phyloP scores from a whole-genome alignment of 2,888 invertebrate species.

The Octodonta nipae region DNA sequence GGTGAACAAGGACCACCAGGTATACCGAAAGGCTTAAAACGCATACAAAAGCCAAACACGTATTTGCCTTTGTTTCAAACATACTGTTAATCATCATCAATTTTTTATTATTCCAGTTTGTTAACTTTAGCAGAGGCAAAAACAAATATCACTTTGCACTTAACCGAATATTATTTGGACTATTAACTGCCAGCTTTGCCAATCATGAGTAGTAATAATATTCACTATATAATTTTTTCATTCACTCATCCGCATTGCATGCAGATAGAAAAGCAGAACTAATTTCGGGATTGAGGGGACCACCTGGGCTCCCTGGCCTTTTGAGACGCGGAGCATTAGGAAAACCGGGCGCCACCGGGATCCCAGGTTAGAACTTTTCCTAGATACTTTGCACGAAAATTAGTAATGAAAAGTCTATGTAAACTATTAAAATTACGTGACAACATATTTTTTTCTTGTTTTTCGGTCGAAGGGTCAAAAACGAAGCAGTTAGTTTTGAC shows the following conservation, averaged over 20 bases:
- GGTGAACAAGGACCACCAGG: constrained; percentile 58
- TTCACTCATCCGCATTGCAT: constrained; percentile 22
- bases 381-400: too few relatives aligned
- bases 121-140: constrained; percentile 6
- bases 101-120: constrained; percentile 3
- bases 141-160: too few relatives aligned
- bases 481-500: too few relatives aligned
- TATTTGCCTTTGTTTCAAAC: too few relatives aligned
- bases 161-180: too few relatives aligned
- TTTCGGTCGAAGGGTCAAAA: too few relatives aligned
- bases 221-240: constrained; percentile 6
- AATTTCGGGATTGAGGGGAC: constrained; percentile 49
- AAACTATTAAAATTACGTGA: too few relatives aligned
- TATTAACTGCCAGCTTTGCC: too few relatives aligned
- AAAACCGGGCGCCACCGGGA: constrained; percentile 42
- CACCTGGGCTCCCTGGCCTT: constrained; percentile 51
- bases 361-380: constrained; percentile 43
- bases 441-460: too few relatives aligned
- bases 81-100: constrained; percentile 1
- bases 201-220: constrained; percentile 3
- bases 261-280: constrained; percentile 46
- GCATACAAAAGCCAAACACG: too few relatives aligned
- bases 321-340: constrained; percentile 41
- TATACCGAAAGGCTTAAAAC: constrained; percentile 23
- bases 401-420: too few relatives aligned